A percentile compares a stretch with the other conserved stretches of the same genome.
phyloP scores from a whole-genome alignment of 2,888 invertebrate species.

The Pedicia rivosa region DNA sequence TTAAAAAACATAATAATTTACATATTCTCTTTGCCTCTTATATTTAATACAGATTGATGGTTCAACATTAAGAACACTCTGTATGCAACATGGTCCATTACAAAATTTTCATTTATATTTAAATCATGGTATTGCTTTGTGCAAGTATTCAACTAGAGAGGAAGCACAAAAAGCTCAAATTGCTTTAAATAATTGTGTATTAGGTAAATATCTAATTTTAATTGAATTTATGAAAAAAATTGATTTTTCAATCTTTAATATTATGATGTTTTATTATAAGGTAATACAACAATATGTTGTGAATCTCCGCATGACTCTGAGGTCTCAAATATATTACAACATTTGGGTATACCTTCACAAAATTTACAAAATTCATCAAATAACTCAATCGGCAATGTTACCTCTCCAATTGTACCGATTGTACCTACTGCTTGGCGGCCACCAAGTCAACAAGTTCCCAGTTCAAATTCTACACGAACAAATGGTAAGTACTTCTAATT shows the following conservation, averaged over 20 bases:
- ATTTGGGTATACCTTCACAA: constrained; percentile 40
- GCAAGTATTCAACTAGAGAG: constrained; percentile 82
- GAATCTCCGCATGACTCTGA: constrained; percentile 87
- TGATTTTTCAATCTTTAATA: too few relatives aligned
- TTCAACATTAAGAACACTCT: constrained; percentile 84
- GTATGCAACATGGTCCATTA: constrained; percentile 91
- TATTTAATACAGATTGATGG: constrained; percentile 64
- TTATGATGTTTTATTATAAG: too few relatives aligned
- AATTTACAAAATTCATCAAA: constrained; percentile 14
- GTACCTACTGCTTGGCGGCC: constrained; percentile 18
- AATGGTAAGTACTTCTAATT: constrained; percentile 20
- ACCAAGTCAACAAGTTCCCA: constrained; percentile 18
- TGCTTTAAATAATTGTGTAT: constrained; percentile 86
- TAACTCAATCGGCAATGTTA: constrained; percentile 1
- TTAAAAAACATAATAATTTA: too few relatives aligned
- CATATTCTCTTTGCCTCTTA: constrained; percentile 1
- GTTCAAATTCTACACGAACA: constrained; percentile 22
- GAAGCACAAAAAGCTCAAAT: constrained; percentile 95
- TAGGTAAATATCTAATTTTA: constrained; percentile 27
- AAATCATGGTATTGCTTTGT: constrained; percentile 87
- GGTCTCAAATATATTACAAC: constrained; percentile 72
- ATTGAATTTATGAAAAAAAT: too few relatives aligned
- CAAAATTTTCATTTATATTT: constrained; percentile 86
- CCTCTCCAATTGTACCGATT: constrained; percentile 5
- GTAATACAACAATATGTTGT: constrained; percentile 89